These are phyloP conservation scores for Leptinotarsa juncta DNA, from an alignment of 2,888 invertebrate genomes.

Conservation along the genomic window DNA sequence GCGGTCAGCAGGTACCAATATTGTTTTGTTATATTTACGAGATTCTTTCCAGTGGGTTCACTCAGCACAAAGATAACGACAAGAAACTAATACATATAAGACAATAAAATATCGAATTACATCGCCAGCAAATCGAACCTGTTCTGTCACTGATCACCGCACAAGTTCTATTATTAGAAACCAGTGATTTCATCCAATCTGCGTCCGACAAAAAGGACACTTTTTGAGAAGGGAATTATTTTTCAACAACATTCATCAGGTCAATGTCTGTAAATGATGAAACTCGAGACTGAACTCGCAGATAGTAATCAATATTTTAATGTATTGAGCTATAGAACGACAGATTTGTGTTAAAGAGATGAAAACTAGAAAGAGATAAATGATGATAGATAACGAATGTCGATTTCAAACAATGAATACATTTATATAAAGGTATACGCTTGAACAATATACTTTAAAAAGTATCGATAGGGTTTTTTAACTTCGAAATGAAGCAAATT, in stretches of 20 bases:
- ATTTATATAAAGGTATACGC: too few relatives aligned
- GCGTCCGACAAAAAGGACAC: conserved; percentile 4
- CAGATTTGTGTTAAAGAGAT: background rate
- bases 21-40: too few relatives aligned
- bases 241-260: conserved; percentile 26
- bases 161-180: background rate
- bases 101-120: background rate
- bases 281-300: conserved; percentile 30
- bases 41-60: too few relatives aligned
- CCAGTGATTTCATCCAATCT: conserved; percentile 15
- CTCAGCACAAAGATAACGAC: background rate
- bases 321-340: conserved; percentile 28
- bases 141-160: background rate
- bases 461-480: too few relatives aligned
- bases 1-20: too few relatives aligned
- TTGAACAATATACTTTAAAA: too few relatives aligned
- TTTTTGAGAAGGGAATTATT: conserved; percentile 1
- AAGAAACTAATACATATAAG: background rate
- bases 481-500: too few relatives aligned
- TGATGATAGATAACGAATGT: too few relatives aligned
- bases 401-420: too few relatives aligned
- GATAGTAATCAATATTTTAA: conserved; percentile 36
- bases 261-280: conserved; percentile 30
- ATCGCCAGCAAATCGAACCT: background rate
- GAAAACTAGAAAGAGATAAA: too few relatives aligned